Conservation (phyloP, 2,113 vertebrate genomes). For the Empidonax alnorum region DNA sequence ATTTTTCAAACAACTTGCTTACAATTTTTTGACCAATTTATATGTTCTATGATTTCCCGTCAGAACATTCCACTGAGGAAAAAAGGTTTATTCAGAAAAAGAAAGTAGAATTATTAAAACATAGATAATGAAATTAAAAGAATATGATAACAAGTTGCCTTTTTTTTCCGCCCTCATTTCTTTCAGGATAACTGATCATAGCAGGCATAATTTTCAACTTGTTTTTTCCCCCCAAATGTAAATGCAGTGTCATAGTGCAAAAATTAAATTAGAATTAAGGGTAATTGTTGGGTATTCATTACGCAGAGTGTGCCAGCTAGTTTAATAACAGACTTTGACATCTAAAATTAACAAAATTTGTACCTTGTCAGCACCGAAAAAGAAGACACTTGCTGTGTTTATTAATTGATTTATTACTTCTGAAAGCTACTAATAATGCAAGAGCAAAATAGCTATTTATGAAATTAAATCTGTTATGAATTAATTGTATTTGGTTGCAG, state of each 20-base stretch:
- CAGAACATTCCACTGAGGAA: neutral
- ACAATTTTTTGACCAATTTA: neutral
- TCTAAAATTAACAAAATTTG: conserved; percentile 29
- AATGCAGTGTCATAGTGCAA: neutral
- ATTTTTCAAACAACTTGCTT: neutral
- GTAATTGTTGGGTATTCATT: neutral
- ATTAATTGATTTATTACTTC: conserved; percentile 29
- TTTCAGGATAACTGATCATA: neutral
- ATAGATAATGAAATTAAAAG: neutral
- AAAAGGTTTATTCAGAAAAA: neutral
- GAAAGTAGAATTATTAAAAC: neutral
- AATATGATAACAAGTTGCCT: neutral
- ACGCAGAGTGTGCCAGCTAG: neutral
- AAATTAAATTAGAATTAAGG: conserved; percentile 12
- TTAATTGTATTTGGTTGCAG: neutral
- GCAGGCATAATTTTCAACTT: neutral
- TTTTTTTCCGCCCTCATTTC: neutral
- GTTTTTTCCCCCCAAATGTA: neutral
- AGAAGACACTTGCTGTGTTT: neutral
- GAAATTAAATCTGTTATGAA: neutral
- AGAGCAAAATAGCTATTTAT: conserved; percentile 11
- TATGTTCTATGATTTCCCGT: neutral
- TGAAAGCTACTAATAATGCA: conserved; percentile 11
- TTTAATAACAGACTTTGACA: conserved; percentile 13
- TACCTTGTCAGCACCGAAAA: neutral